Evolutionary conservation across 2,888 invertebrate species (phyloP), one percentile per base, ranked within the genome.

Genomic region (Drosophila hamatofila): DNA sequence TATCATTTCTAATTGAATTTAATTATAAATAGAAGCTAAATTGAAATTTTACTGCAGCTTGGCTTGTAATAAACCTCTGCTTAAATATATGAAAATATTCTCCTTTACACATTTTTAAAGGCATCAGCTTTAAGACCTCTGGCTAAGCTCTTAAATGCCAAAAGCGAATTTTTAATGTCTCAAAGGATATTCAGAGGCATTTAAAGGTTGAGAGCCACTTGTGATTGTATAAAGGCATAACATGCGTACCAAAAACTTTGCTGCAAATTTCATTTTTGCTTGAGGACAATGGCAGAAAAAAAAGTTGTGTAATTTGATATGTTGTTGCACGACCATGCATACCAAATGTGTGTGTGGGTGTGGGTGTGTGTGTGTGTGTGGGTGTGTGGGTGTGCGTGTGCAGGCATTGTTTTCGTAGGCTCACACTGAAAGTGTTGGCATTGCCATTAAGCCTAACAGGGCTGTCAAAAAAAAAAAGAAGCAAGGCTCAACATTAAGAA

Each of bases 401-500:
- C 39, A 30, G 60, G 71, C 71, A 61, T 78, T 82, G 87, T 73
- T 83, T 83, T 89, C 61, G 48, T 69, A 68, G 78, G 81, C 88
- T 46, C 57, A 61, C 74, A 72, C 55, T 62, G 51, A 83, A 81
- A 81, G 73, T 83, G 89, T 87, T 89, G 83, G 78, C 73, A 70
- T 49, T 81, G 78, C 78, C 89, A 83, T 83, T 89, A 89, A 69
- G 55, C 84, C 81, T 44, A 74, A 71, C 84, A 88, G 80, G 84
- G 72, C 72, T 77, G 68, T 41, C 69, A 27, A 42, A 72, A 83
- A 83, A 66, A 23, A 63, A 42, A 71, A 83, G 80, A 66, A 30
- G 62, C 49, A 44, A 57, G 59, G 46, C 49, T 61, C 51, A 37
- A 60, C 65, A 71, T 58, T 65, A 80, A 61, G 66, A 46, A 48